Conservation (phyloP, 2,888 invertebrate species). For the Leptothorax acervorum region DNA sequence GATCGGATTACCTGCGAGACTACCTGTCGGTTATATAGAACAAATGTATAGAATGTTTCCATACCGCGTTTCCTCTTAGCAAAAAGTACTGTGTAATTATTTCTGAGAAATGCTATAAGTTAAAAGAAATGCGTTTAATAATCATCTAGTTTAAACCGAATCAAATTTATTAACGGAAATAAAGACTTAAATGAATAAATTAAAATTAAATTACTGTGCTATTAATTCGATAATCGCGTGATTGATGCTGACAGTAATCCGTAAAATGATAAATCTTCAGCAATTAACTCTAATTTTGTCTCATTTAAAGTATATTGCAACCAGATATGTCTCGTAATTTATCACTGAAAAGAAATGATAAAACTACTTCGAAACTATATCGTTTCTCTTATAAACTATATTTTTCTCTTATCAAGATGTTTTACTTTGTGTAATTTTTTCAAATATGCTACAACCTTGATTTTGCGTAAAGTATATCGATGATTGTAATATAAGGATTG, state of each 20-base stretch:
- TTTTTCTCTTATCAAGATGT: background rate
- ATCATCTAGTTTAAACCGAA: background rate
- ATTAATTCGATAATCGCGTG: background rate
- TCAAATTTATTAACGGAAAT: background rate
- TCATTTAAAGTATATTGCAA: background rate
- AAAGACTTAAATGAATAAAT: background rate
- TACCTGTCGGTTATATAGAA: conserved; percentile 12
- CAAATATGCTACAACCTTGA: background rate
- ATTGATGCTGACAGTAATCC: background rate
- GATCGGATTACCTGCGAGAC: conserved; percentile 45
- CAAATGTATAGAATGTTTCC: conserved; percentile 9
- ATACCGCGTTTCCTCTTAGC: background rate
- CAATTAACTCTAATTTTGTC: background rate
- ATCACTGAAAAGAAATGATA: background rate
- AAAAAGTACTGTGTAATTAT: background rate
- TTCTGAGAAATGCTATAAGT: background rate
- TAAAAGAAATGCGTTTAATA: background rate
- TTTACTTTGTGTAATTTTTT: background rate
- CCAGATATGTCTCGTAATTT: background rate
- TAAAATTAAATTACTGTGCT: background rate
- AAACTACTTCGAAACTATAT: background rate
- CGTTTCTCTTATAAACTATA: background rate
- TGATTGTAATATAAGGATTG: background rate
- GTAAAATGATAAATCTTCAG: background rate
- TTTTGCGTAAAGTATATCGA: background rate